Base-by-base conservation (phyloP, 1,140 invertebrate species). In the Drosophila teissieri region DNA sequence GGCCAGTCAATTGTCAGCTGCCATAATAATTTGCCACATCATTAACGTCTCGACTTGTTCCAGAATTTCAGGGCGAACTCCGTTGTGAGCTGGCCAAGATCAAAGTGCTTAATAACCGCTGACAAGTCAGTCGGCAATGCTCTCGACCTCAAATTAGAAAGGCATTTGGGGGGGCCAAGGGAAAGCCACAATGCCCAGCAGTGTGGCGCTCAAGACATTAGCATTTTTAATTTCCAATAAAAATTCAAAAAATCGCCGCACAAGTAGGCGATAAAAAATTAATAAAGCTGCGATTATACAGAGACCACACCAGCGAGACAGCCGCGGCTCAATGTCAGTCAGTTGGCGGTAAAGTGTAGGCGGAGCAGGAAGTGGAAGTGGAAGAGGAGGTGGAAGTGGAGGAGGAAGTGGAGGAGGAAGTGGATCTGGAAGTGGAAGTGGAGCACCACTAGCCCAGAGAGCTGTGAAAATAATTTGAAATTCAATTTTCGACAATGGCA, bases 401-500 rank as follows among this genome's bases (percentile, higher is more conserved):
- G 11, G 42, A 36, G 60, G 42, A 54, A 55, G 52, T 55, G 39
- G 61, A 70, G 40, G 15, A 0, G 40, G 52, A 36, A 24, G 31
- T n/a, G 34, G 19, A 51, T 22, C 17, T 14, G 52, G 53, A 17
- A 14, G 45, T 42, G 60, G 42, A 54, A 63, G 56, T 56, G 39
- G 61, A 75, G 57, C 64, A 74, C 42, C 65, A 57, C 65, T 72
- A 72, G 68, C 64, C 65, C 65, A 77, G 77, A 67, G 82, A 83
- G 85, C 85, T 89, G 84, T 89, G 84, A 89, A 88, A 89, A 89
- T 89, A 89, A 89, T 89, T 89, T 89, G 84, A 89, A 89, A 89
- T 89, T 89, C 84, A 89, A 89, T 89, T 89, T 89, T 89, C 84
- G 84, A 89, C 84, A 89, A 89, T 89, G 84, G 84, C 84, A 89